Base-by-base conservation (phyloP, 2,888 invertebrate species). In the Cheilosia grossa region DNA sequence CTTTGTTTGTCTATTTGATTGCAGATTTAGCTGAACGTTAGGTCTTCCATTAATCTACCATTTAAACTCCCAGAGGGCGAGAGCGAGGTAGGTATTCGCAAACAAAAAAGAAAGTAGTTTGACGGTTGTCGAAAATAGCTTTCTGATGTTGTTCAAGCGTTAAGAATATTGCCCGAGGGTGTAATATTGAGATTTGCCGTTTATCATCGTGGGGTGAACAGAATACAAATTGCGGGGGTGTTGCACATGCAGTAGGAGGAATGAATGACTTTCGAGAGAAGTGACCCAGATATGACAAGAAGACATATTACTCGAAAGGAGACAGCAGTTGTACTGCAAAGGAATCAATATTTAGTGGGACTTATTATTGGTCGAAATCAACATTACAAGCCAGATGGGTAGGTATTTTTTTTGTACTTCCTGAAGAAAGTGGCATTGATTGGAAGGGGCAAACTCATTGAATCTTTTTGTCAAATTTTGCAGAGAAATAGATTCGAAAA, bases 91-190 rank as follows among this genome's bases (percentile, higher is more conserved):
- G 59, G 27, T 9, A 49, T 17, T 15, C 21, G 53, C 44, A 47
- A 61, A 53, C 7, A 69, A 59, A 59, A 69, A 81, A 81, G 75
- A 81, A 82, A 82, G 75, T 47, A 6, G 24, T 17, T 21, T 19
- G 21, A 9, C 15, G 51, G 44, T 54, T 59, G 37, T 42, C 27
- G 37, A 64, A 67, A 67, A 72, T 54, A 72, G 61, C 47, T 70
- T 70, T 66, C 64, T 64, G 53, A 9, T 53, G 61, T 61, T 67
- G 27, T 54, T 73, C 24, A 61, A 47, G 19, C 63, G 61, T 53
- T 30, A 51, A 63, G 67, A 63, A 69, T 59, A 27, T 54, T 15
- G 74, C 74, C 13, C 33, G 63, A 63, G 63, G 69, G 67, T 73
- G 24, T 63, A 17, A 13, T 56, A 56, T 63, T 49, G 21, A 70